Evolutionary conservation across 1,140 invertebrate species (phyloP).

Genomic region (Octopus sinensis): DNA sequence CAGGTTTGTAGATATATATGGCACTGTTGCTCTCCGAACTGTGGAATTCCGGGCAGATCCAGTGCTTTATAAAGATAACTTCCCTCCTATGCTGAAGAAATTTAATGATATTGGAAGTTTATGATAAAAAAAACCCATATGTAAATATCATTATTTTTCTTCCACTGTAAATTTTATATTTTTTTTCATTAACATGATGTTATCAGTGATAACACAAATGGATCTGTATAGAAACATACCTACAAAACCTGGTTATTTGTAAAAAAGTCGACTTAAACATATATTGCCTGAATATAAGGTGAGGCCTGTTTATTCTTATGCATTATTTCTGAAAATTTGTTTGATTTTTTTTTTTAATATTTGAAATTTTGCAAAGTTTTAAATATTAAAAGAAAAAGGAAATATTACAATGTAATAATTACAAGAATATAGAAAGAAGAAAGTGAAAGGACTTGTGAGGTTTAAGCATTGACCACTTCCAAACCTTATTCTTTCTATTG

Average conservation of each 20-base stretch:
- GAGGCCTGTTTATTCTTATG: no score
- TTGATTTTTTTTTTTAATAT: no score
- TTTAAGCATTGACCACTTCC: no score
- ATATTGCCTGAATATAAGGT: not conserved
- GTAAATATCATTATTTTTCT: not conserved
- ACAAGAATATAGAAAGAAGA: no score
- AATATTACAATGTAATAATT: no score
- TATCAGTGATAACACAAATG: not conserved
- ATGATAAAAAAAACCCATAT: conserved; percentile 49
- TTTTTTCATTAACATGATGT: not conserved
- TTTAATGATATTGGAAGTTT: conserved; percentile 90
- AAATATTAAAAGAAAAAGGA: no score
- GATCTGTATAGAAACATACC: not conserved
- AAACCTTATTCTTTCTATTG: no score
- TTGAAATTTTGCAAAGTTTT: no score
- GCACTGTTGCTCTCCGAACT: conserved; percentile 80
- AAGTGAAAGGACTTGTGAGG: no score
- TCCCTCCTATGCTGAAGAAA: conserved; percentile 81
- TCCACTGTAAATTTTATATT: not conserved
- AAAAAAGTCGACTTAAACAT: not conserved
- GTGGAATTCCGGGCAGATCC: conserved; percentile 94
- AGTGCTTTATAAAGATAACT: conserved; percentile 84
- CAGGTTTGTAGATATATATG: conserved; percentile 78
- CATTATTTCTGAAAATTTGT: no score
- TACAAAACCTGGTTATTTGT: not conserved